Evolutionary conservation across 2,113 vertebrate species (phyloP).

Genomic region (Ceratotherium simum): DNA sequence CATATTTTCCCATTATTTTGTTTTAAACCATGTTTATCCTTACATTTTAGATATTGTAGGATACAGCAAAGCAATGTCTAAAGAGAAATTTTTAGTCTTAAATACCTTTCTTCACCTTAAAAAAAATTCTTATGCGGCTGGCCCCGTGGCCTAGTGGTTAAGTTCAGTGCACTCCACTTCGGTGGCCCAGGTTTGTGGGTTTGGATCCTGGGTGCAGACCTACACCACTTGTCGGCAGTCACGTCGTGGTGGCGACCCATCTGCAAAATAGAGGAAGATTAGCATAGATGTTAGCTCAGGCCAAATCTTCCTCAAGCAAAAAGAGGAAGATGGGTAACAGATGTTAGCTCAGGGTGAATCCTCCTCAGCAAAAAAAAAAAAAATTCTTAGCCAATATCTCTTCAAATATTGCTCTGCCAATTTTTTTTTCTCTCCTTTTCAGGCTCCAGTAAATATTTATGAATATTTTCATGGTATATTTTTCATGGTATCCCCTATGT

Average conservation of each 20-base stretch:
- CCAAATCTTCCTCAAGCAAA: too few relatives aligned
- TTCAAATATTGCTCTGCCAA: neutral
- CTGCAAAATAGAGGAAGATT: too few relatives aligned
- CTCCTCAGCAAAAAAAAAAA: too few relatives aligned
- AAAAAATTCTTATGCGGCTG: neutral
- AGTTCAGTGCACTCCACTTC: too few relatives aligned
- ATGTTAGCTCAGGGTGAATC: too few relatives aligned
- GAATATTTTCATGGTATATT: neutral
- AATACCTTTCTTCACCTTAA: neutral
- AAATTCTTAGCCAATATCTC: neutral
- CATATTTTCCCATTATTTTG: neutral
- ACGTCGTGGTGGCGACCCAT: too few relatives aligned
- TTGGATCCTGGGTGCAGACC: too few relatives aligned
- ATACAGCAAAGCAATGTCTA: neutral
- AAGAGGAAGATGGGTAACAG: too few relatives aligned
- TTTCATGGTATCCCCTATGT: neutral
- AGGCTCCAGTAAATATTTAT: neutral
- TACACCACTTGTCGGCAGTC: too few relatives aligned
- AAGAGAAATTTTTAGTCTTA: neutral
- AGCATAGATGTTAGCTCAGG: too few relatives aligned
- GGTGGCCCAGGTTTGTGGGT: too few relatives aligned
- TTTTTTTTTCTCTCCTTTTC: neutral
- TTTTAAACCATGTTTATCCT: neutral
- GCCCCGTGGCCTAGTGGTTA: too few relatives aligned
- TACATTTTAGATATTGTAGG: neutral